Evolutionary conservation across 2,113 vertebrate genomes (phyloP).

Genomic region (Dasypus novemcinctus): DNA sequence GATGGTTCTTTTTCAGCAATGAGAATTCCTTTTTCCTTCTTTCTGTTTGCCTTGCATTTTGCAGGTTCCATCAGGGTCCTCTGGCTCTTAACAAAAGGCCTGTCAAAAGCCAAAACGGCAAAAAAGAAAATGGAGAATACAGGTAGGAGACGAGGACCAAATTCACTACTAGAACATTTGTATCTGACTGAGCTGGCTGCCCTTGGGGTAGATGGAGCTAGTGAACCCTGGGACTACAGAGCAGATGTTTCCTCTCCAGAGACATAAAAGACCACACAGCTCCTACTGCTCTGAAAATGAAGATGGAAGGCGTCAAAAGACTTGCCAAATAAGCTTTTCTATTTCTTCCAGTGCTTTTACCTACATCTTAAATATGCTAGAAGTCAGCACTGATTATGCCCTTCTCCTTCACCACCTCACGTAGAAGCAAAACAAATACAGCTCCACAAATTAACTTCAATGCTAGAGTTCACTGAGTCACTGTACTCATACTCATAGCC

Average conservation of each 20-base stretch:
- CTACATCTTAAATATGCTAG: not conserved
- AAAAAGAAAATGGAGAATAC: not conserved
- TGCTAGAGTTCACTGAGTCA: not conserved
- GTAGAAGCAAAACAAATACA: not conserved
- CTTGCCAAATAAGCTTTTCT: not conserved
- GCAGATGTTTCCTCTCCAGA: not conserved
- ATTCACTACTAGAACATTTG: not conserved
- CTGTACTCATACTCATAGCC: not conserved
- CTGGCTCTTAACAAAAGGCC: not conserved
- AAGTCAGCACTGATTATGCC: accelerated
- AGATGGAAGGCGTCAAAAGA: not conserved
- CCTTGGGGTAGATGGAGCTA: not conserved
- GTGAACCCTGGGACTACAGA: not conserved
- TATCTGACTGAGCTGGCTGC: not conserved
- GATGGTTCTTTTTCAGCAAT: not conserved
- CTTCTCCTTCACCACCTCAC: not conserved
- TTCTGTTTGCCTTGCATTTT: slow-evolving; percentile 23
- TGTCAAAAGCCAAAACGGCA: not conserved
- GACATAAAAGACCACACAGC: not conserved
- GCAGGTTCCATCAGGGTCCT: not conserved
- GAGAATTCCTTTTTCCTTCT: not conserved
- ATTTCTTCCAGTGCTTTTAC: not conserved
- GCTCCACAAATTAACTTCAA: not conserved
- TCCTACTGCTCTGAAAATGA: not conserved
- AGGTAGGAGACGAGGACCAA: not conserved